Conservation (phyloP, 2,113 vertebrate genomes). For the Patagioenas fasciata region DNA sequence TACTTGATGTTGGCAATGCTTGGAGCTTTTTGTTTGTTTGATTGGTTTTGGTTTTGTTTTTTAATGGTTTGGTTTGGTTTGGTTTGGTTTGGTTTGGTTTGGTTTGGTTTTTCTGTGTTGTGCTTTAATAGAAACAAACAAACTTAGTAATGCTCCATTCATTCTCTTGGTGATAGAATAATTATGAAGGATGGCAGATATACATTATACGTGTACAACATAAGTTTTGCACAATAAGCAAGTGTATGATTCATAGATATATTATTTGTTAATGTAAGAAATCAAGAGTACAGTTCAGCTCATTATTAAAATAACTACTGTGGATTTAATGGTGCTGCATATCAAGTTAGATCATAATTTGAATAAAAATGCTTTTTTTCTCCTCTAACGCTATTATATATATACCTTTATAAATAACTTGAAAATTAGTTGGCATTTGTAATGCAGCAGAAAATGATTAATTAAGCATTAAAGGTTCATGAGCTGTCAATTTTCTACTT, state of each 20-base stretch:
- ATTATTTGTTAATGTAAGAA: not conserved
- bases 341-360: not conserved
- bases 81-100: no score
- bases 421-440: not conserved
- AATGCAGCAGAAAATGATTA: not conserved
- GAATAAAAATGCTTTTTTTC: not conserved
- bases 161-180: not conserved
- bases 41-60: no score
- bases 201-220: not conserved
- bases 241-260: not conserved
- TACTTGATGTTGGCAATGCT: not conserved
- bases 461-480: not conserved
- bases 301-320: not conserved
- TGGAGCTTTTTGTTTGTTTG: not conserved
- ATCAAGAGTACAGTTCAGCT: not conserved
- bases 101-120: not conserved
- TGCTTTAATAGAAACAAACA: not conserved
- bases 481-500: not conserved
- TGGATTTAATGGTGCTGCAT: not conserved
- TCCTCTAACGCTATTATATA: not conserved
- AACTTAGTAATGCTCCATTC: not conserved
- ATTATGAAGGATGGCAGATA: not conserved
- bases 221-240: not conserved
- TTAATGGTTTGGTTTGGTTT: no score
- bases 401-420: not conserved